Evolutionary conservation across 1,140 invertebrate species (phyloP).

Genomic region (Aphidius ervi): DNA sequence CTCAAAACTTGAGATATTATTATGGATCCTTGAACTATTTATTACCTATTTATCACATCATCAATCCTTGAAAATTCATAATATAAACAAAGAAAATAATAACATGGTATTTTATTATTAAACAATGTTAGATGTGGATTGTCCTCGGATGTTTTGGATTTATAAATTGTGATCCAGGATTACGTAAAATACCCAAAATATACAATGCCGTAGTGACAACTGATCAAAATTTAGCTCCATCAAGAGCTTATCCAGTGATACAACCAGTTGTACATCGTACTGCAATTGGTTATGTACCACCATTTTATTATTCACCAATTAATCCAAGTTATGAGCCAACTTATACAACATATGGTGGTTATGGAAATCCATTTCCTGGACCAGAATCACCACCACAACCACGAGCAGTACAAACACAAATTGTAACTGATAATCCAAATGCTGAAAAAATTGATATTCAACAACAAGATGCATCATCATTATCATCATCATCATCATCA

Average conservation of each 20-base stretch:
- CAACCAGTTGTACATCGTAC: constrained; percentile 63
- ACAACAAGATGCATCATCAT: not conserved
- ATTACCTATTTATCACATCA: too few relatives aligned
- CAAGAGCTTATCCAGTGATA: constrained; percentile 67
- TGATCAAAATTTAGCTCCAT: constrained; percentile 68
- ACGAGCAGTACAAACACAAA: too few relatives aligned
- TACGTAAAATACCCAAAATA: constrained; percentile 62
- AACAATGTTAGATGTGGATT: too few relatives aligned
- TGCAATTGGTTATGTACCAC: constrained; percentile 54
- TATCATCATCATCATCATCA: too few relatives aligned
- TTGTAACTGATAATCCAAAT: constrained; percentile 1
- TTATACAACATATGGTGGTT: not conserved
- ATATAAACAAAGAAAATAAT: too few relatives aligned
- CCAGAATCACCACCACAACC: not conserved
- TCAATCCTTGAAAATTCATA: too few relatives aligned
- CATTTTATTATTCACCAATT: constrained; percentile 43
- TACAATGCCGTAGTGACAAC: constrained; percentile 74
- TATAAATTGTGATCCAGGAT: constrained; percentile 41
- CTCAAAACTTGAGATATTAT: too few relatives aligned
- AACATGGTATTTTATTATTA: too few relatives aligned
- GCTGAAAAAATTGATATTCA: not conserved
- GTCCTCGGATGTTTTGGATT: constrained; percentile 19
- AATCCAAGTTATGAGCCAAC: constrained; percentile 23
- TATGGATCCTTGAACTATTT: too few relatives aligned
- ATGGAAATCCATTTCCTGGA: not conserved